phyloP scores from a whole-genome alignment of 1,140 invertebrate species.

The Brachionus plicatilis region DNA sequence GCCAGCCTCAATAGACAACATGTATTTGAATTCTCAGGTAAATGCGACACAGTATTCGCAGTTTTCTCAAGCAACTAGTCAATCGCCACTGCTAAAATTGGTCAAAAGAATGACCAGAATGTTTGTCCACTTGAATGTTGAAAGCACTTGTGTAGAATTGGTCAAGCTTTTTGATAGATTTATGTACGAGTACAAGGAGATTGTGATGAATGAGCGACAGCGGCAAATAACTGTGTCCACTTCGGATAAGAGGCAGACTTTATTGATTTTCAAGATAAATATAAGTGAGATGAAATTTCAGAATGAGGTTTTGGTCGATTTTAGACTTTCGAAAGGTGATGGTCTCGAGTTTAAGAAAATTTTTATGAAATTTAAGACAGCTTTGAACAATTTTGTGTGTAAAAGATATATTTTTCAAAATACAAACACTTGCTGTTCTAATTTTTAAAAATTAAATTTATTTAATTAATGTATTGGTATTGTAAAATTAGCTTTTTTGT shows the following conservation, averaged over 20 bases:
- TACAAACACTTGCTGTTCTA: not conserved
- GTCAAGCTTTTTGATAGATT: conserved; percentile 62
- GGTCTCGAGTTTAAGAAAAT: conserved; percentile 85
- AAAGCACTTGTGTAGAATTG: conserved; percentile 64
- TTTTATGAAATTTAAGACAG: conserved; percentile 72
- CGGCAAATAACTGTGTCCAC: conserved; percentile 28
- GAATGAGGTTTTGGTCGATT: conserved; percentile 22
- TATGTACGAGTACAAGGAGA: conserved; percentile 57
- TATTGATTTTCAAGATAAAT: conserved; percentile 35
- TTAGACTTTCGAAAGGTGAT: conserved; percentile 66
- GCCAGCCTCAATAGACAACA: conserved; percentile 30
- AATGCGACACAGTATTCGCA: conserved; percentile 34
- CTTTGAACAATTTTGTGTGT: conserved; percentile 60
- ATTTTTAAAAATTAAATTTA: not conserved
- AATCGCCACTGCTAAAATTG: conserved; percentile 69
- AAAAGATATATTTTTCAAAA: conserved; percentile 53
- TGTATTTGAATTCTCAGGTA: conserved; percentile 29
- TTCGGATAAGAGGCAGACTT: conserved; percentile 29
- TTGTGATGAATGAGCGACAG: conserved; percentile 33
- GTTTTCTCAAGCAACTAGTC: conserved; percentile 46
- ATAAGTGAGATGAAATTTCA: conserved; percentile 39
- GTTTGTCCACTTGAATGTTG: conserved; percentile 66
- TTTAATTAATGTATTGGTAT: not conserved
- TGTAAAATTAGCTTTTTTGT: not conserved
- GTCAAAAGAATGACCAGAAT: conserved; percentile 86